Evolutionary conservation across 1,140 invertebrate genomes (phyloP).

Genomic region (Marisa cornuarietis): DNA sequence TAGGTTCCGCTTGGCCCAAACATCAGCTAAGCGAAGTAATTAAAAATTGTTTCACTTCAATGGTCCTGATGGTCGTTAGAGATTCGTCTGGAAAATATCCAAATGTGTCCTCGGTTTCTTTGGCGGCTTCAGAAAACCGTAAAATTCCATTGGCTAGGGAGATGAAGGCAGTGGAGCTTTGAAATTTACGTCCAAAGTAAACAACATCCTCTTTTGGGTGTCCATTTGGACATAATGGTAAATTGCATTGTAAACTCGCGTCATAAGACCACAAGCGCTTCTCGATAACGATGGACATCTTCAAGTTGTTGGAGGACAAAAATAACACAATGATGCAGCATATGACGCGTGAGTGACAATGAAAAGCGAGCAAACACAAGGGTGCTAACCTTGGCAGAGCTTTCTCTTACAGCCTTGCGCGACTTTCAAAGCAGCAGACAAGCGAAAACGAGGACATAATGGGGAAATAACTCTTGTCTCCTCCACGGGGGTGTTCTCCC

Average conservation of each 20-base stretch:
- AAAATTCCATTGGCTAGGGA: not conserved
- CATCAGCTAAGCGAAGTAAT: no score
- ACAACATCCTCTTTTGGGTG: not conserved
- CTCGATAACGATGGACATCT: not conserved
- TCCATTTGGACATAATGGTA: not conserved
- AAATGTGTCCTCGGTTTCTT: no score
- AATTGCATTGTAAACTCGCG: not conserved
- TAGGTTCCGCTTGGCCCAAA: no score
- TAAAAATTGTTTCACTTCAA: no score
- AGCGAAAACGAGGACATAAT: slow-evolving; percentile 9
- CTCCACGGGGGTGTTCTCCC: slow-evolving; percentile 17
- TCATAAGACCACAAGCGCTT: not conserved
- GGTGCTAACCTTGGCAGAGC: not conserved
- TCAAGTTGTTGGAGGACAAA: not conserved
- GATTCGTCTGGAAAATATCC: no score
- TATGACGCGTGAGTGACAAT: not conserved
- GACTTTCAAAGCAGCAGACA: no score
- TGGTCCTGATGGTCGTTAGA: no score
- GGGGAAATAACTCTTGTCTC: slow-evolving; percentile 22
- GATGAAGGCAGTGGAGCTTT: slow-evolving; percentile 4
- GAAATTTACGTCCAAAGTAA: slow-evolving; percentile 16
- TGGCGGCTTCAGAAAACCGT: not conserved
- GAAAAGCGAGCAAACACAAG: not conserved
- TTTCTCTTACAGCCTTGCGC: not conserved
- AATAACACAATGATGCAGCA: not conserved